Evolutionary conservation across 2,113 vertebrate genomes (phyloP).

Genomic region (Abramis brama): DNA sequence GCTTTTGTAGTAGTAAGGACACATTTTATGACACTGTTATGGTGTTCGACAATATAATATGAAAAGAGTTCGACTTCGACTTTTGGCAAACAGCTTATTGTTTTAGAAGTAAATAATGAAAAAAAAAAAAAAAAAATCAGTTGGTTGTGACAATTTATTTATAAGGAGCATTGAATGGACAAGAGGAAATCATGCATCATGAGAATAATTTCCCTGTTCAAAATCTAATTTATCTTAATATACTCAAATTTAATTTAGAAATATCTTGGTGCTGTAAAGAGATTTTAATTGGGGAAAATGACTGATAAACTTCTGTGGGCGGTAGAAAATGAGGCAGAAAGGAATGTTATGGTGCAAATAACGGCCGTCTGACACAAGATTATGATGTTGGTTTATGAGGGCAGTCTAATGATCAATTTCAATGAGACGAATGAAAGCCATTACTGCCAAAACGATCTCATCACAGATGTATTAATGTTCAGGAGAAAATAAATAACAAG

Average conservation of each 20-base stretch:
- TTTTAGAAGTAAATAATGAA: background rate
- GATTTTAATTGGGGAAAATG: conserved; percentile 33
- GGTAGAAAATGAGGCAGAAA: conserved; percentile 8
- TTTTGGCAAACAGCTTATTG: background rate
- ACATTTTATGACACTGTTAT: too few species aligned
- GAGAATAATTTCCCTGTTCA: background rate
- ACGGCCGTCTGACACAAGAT: conserved; percentile 29
- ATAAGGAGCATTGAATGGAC: background rate
- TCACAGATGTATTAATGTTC: conserved; percentile 18
- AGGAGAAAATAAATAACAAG: conserved; percentile 33
- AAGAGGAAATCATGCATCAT: background rate
- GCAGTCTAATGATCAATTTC: conserved; percentile 18
- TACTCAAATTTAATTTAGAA: background rate
- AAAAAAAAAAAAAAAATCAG: background rate
- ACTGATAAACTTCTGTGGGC: conserved; percentile 3
- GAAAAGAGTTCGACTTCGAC: background rate
- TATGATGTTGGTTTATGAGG: conserved; percentile 43
- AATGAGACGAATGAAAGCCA: conserved; percentile 3
- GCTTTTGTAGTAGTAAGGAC: too few species aligned
- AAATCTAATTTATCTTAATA: background rate
- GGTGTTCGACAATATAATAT: background rate
- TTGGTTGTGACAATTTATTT: background rate
- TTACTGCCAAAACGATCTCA: conserved; percentile 21
- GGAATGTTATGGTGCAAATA: background rate
- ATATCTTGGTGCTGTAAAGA: background rate